Percentiles rank a stretch among this genome's conserved stretches.
Conservation (phyloP, 2,888 invertebrate species). For the Eudemis profundana region DNA sequence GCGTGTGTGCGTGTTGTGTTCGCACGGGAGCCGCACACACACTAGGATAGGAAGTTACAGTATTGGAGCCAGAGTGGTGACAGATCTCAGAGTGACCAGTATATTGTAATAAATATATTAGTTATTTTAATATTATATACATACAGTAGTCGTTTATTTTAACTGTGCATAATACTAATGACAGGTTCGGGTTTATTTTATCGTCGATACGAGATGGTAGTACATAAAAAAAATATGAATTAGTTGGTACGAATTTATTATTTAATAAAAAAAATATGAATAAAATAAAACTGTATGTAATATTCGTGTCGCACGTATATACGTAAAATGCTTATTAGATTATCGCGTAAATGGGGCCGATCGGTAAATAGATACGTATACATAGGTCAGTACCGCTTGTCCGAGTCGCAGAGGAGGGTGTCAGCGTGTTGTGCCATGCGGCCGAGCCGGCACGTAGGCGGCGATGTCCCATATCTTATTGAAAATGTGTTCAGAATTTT, state of each 20-base stretch:
- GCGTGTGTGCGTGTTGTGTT: no score
- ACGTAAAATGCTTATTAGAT: conserved; percentile 72
- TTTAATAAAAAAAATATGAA: conserved; percentile 59
- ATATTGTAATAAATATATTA: conserved; percentile 63
- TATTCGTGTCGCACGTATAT: conserved; percentile 71
- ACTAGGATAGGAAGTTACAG: conserved; percentile 55
- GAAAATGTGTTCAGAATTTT: conserved; percentile 82
- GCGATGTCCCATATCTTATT: conserved; percentile 80
- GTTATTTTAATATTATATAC: conserved; percentile 49
- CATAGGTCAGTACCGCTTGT: conserved; percentile 39
- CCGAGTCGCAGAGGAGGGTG: conserved; percentile 1
- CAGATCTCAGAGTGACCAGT: conserved; percentile 84
- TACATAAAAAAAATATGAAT: conserved; percentile 64
- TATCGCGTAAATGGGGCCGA: conserved; percentile 43
- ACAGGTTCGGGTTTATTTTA: conserved; percentile 59
- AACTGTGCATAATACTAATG: conserved; percentile 64
- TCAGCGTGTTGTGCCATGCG: conserved; percentile 50
- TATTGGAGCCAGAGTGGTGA: conserved; percentile 74
- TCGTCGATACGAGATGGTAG: conserved; percentile 53
- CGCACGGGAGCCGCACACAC: background rate
- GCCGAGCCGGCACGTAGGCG: conserved; percentile 56
- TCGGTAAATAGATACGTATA: conserved; percentile 35
- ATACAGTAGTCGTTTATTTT: conserved; percentile 64
- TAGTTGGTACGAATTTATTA: conserved; percentile 78
- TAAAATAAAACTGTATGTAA: conserved; percentile 53